A percentile compares a stretch with the other conserved stretches of the same genome.
These are phyloP conservation scores for Graptemys geographica DNA, from an alignment of 2,797 vertebrate species.

Conservation along the genomic window DNA sequence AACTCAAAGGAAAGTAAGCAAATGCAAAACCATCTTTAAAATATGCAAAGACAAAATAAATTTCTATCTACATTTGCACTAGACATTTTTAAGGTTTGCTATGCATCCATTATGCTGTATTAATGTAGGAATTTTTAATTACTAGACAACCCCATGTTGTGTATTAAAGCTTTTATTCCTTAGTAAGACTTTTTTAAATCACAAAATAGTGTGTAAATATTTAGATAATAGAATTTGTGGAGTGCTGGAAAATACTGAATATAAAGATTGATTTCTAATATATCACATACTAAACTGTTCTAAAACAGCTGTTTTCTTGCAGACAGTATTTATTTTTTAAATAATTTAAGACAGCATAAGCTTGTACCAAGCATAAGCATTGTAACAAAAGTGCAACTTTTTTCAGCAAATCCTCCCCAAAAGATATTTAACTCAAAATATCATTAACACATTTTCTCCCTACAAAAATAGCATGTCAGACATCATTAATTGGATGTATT, in stretches of 20 bases:
- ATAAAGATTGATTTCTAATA: constrained; percentile 83
- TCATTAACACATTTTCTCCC: constrained; percentile 84
- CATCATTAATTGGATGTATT: constrained; percentile 85
- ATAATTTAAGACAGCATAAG: constrained; percentile 98
- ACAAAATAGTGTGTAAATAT: constrained; percentile 86
- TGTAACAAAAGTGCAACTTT: constrained; percentile 95
- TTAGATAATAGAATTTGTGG: constrained; percentile 81
- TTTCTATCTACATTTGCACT: not conserved
- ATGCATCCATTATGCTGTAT: not conserved
- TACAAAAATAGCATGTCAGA: constrained; percentile 96
- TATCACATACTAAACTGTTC: constrained; percentile 80
- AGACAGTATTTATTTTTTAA: constrained; percentile 93
- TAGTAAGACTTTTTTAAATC: constrained; percentile 81
- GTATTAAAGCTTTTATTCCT: constrained; percentile 85
- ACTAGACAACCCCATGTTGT: constrained; percentile 77
- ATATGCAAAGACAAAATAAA: not conserved
- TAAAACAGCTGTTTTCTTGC: constrained; percentile 85
- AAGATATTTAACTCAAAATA: constrained; percentile 86
- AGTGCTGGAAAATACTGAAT: constrained; percentile 83
- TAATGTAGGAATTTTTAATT: constrained; percentile 54
- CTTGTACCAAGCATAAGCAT: constrained; percentile 92
- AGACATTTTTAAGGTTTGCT: not conserved
- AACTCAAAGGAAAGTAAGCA: not conserved
- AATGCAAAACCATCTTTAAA: constrained; percentile 13
- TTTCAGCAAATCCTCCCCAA: constrained; percentile 88